Base-by-base conservation (phyloP, 2,113 vertebrate species). In the Coryphaenoides rupestris region DNA sequence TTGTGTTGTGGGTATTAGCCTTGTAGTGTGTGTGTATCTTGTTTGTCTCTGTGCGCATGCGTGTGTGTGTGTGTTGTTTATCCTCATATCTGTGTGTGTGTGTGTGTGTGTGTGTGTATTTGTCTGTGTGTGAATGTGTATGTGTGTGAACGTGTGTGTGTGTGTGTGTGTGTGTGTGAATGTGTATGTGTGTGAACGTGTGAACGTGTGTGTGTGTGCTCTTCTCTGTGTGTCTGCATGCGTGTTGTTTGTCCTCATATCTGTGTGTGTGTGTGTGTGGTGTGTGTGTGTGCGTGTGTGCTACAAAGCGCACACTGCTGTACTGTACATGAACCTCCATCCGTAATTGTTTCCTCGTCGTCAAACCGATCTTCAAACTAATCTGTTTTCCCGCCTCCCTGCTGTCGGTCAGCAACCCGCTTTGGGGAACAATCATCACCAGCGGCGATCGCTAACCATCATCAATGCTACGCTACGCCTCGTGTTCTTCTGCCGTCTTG, bases 371-470 rank as follows among this genome's bases (percentile, higher is more conserved):
- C 63, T 73, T 68, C 47, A 47, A 59, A n/a, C 54, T 74, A 70
- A 77, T 79, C 77, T 62, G 54, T 59, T 80, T 76, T 73, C 54
- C 28, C 10, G 1, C 28, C 64, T 68, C 65, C 40, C 24, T 3
- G 6, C 67, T 10, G 62, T 52, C 72, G 72, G 74, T 76, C 66
- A 59, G n/a, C 16, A 40, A 23, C 53, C 72, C 23, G 63, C 78
- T 72, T 65, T 1, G 26, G 57, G 65, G 58, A 77, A 23, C 56
- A 22, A 59, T 73, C 53, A 53, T 78, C 56, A 60, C 53, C 49
- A 60, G 56, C 65, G 66, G 74, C 65, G 67, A 70, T 3, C 28
- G 28, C 10, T 33, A 7, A 33, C 28, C 28, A 5, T 33, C 28
- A 3, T 33, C 28, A 33, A 33, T 10, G 28, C 10, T 70, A 65